Evolutionary conservation across 2,888 invertebrate genomes (phyloP).

Genomic region (Hypercompe scribonia): DNA sequence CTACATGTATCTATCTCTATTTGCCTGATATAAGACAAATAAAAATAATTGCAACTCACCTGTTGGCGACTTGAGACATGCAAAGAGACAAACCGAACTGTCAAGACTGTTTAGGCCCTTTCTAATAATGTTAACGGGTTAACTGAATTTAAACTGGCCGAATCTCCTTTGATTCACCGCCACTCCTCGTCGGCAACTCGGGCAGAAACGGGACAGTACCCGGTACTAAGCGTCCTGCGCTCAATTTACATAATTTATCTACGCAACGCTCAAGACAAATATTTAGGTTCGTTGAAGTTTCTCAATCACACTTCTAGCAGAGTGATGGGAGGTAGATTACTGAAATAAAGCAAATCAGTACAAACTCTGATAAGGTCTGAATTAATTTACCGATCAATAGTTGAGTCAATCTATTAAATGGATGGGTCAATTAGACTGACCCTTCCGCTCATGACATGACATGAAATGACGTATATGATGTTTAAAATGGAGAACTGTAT

Average conservation of each 20-base stretch:
- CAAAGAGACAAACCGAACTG: too few species aligned
- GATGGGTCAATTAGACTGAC: background rate
- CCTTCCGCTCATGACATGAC: background rate
- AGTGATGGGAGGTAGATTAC: background rate
- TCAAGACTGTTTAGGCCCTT: too few species aligned
- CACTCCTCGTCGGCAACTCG: too few species aligned
- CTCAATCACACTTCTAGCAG: background rate
- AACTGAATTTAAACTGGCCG: too few species aligned
- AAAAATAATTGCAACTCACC: too few species aligned
- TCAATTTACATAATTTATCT: background rate
- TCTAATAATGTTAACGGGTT: too few species aligned
- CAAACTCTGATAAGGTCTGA: background rate
- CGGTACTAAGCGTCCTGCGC: background rate
- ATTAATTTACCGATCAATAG: background rate
- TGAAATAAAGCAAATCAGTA: background rate
- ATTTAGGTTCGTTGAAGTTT: background rate
- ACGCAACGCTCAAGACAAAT: background rate
- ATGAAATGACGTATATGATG: background rate
- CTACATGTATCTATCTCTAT: too few species aligned
- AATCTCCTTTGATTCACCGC: too few species aligned
- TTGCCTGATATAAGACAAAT: too few species aligned
- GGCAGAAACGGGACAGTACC: too few species aligned
- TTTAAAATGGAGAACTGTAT: background rate
- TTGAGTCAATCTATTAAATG: too few species aligned
- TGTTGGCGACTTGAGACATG: too few species aligned